A percentile compares a stretch with the other conserved stretches of the same genome.
phyloP scores from a whole-genome alignment of 2,888 invertebrate species.

The Frankliniella intonsa region DNA sequence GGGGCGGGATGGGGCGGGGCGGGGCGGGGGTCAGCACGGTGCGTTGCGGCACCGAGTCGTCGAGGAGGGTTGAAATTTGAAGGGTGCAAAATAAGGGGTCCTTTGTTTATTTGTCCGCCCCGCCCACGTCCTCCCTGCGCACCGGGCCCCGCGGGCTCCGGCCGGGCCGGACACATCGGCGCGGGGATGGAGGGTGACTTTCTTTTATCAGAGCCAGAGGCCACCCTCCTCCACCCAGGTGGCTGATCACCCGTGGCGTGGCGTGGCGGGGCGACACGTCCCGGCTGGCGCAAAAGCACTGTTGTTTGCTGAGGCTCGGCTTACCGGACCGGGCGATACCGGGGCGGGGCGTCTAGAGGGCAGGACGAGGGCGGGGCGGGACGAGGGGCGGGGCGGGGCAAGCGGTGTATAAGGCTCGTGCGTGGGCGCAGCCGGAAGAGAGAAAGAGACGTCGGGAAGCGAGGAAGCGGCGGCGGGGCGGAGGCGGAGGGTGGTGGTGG shows the following conservation, averaged over 20 bases:
- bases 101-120: background rate
- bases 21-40: background rate
- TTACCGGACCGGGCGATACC: background rate
- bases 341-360: background rate
- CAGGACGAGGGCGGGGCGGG: background rate
- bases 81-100: constrained; percentile 6
- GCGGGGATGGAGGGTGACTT: background rate
- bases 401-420: too few relatives aligned
- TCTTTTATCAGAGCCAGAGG: background rate
- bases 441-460: background rate
- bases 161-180: background rate
- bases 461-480: background rate
- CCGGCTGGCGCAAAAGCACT: background rate
- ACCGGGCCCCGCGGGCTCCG: background rate
- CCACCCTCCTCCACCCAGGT: background rate
- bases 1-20: background rate
- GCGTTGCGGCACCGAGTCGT: background rate
- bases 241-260: background rate
- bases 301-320: background rate
- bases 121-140: background rate
- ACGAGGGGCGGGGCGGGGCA: background rate
- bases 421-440: too few relatives aligned
- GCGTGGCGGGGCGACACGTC: background rate
- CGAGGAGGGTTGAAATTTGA: background rate
- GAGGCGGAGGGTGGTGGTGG: background rate